Conservation (phyloP, 2,113 vertebrate species). For the Plestiodon gilberti region DNA sequence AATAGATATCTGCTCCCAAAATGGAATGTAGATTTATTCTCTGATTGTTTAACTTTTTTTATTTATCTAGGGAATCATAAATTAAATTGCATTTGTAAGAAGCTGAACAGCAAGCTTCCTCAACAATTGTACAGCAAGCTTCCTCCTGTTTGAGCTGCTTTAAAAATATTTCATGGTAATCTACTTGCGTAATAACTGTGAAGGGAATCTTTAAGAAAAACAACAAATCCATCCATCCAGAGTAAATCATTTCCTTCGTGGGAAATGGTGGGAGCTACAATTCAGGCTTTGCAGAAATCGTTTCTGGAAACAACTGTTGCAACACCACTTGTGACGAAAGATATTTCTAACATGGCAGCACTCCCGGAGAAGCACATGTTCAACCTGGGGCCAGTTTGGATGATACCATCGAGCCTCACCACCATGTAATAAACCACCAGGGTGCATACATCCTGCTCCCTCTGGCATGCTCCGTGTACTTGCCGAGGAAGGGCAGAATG, state of each 20-base stretch:
- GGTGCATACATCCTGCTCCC: too few relatives aligned
- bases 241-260: conserved; percentile 47
- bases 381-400: too few relatives aligned
- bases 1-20: not conserved
- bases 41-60: not conserved
- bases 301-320: not conserved
- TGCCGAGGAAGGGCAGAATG: too few relatives aligned
- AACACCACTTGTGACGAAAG: conserved; percentile 7
- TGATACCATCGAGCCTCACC: too few relatives aligned
- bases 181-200: not conserved
- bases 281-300: conserved; percentile 19
- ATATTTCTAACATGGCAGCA: rapidly evolving
- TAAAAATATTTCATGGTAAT: not conserved
- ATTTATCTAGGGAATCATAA: not conserved
- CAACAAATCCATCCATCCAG: too few relatives aligned
- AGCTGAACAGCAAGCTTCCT: not conserved
- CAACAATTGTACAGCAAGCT: not conserved
- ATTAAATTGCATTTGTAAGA: not conserved
- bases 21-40: too few relatives aligned
- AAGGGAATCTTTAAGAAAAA: conserved; percentile 6
- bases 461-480: too few relatives aligned
- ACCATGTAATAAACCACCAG: too few relatives aligned
- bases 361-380: rapidly evolving
- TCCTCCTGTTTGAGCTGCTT: not conserved
- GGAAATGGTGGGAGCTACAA: conserved; percentile 35